Conservation (phyloP, 2,888 invertebrate species). For the Axea sp. region DNA sequence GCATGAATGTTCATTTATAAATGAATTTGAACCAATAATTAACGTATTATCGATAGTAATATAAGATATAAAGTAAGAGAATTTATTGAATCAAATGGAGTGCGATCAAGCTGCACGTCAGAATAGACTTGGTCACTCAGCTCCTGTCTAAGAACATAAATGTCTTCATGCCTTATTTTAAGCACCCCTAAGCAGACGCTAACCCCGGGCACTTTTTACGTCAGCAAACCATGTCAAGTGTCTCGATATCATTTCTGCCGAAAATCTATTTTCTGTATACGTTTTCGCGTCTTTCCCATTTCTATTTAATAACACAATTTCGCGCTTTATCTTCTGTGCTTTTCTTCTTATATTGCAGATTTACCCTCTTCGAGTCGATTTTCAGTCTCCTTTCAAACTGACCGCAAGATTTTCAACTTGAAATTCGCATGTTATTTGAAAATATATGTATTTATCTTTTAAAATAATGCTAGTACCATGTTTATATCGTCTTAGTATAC, state of each 20-base stretch:
- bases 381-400: no score
- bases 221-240: slow-evolving; percentile 58
- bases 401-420: slow-evolving; percentile 16
- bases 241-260: slow-evolving; percentile 55
- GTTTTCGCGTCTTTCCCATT: slow-evolving; percentile 65
- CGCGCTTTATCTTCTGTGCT: slow-evolving; percentile 58
- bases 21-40: no score
- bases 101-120: slow-evolving; percentile 71
- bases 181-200: slow-evolving; percentile 56
- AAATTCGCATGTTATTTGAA: no score
- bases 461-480: no score
- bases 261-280: slow-evolving; percentile 58
- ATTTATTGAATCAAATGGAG: slow-evolving; percentile 73
- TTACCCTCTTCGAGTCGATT: slow-evolving; percentile 22
- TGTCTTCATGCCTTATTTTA: slow-evolving; percentile 56
- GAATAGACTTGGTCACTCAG: slow-evolving; percentile 75
- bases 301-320: slow-evolving; percentile 71
- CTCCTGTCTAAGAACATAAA: slow-evolving; percentile 71
- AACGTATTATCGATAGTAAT: no score
- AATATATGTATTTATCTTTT: no score
- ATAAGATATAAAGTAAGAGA: slow-evolving; percentile 47
- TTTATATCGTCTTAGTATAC: no score
- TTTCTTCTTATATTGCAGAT: slow-evolving; percentile 53
- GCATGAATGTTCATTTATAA: no score
- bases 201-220: slow-evolving; percentile 61